These are phyloP conservation scores for Chloroclystis v-ata DNA, from an alignment of 2,888 invertebrate species.

Conservation along the genomic window DNA sequence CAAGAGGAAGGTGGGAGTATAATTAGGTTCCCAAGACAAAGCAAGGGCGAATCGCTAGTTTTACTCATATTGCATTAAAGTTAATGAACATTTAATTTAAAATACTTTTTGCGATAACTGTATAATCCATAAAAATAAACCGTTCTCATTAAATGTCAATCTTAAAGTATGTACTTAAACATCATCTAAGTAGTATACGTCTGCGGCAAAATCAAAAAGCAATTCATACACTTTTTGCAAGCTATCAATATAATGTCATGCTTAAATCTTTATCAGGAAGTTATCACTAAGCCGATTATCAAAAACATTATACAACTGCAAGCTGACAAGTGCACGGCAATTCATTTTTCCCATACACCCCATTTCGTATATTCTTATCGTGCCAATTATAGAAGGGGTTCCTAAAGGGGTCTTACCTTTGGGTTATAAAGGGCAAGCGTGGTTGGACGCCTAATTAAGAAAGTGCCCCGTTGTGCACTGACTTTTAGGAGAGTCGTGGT, in stretches of 20 bases:
- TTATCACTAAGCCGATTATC: conserved; percentile 15
- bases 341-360: conserved; percentile 64
- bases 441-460: conserved; percentile 73
- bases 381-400: conserved; percentile 71
- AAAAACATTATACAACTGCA: conserved; percentile 4
- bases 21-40: no score
- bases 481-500: conserved; percentile 24
- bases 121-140: no score
- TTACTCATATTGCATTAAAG: no score
- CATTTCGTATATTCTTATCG: conserved; percentile 61
- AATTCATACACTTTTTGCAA: conserved; percentile 10
- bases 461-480: conserved; percentile 52
- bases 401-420: conserved; percentile 47
- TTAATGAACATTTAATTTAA: no score
- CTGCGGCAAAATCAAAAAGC: conserved; percentile 5
- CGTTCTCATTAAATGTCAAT: no score
- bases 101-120: no score
- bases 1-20: no score
- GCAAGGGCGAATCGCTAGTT: no score
- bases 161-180: no score
- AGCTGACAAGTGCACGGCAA: conserved; percentile 54
- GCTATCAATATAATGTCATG: conserved; percentile 17
- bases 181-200: not conserved
- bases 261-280: conserved; percentile 13
- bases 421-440: conserved; percentile 65